Conservation (phyloP, 2,888 invertebrate genomes). For the Exocentrus adspersus region DNA sequence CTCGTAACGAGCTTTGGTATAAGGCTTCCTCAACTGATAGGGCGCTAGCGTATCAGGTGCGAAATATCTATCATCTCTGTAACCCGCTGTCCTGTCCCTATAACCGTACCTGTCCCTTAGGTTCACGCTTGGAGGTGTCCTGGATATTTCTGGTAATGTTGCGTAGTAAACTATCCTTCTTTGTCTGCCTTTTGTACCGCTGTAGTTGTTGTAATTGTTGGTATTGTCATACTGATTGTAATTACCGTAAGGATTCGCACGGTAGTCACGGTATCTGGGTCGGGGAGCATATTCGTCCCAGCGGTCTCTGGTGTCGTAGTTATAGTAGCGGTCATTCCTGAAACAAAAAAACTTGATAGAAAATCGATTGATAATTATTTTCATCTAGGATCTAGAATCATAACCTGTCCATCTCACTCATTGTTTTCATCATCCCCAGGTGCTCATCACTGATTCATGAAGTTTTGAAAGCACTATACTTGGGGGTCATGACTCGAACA, state of each 20-base stretch:
- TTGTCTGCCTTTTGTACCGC: slow-evolving; percentile 62
- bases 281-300: slow-evolving; percentile 22
- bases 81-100: slow-evolving; percentile 42
- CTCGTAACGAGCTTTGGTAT: slow-evolving; percentile 37
- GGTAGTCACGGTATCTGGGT: slow-evolving; percentile 26
- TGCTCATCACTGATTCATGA: too few species aligned
- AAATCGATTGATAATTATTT: too few species aligned
- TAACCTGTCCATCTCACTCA: too few species aligned
- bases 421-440: too few species aligned
- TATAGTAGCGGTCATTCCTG: slow-evolving; percentile 40
- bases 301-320: slow-evolving; percentile 25
- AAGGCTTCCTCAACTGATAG: slow-evolving; percentile 21
- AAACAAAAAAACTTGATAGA: slow-evolving; percentile 23
- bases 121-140: slow-evolving; percentile 70
- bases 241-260: slow-evolving; percentile 28
- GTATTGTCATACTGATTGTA: slow-evolving; percentile 44
- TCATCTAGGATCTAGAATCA: too few species aligned
- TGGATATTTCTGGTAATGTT: slow-evolving; percentile 74
- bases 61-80: slow-evolving; percentile 45
- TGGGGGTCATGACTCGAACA: too few species aligned
- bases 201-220: slow-evolving; percentile 49
- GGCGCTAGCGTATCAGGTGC: slow-evolving; percentile 20
- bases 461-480: too few species aligned
- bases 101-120: slow-evolving; percentile 65
- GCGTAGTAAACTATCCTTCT: slow-evolving; percentile 77